A percentile compares a stretch with the other conserved stretches of the same genome.
Evolutionary conservation across 30 jellyfish, hydroid and myxozoan species (phyloP).

Genomic region (Rhopilema esculentum): DNA sequence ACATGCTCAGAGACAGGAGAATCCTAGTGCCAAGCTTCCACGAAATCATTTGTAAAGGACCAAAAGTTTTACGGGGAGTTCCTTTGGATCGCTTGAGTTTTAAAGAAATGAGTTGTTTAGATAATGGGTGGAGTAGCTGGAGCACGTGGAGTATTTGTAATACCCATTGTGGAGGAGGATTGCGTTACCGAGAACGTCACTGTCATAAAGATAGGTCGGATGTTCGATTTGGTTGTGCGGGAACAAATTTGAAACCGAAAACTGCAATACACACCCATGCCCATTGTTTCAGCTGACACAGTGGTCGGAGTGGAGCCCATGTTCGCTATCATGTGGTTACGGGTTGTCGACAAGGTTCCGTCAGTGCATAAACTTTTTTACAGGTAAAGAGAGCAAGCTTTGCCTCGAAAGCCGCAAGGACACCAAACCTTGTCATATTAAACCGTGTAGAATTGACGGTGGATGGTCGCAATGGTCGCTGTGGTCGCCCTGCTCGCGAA

Average conservation of each 20-base stretch:
- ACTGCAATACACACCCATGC: slow-evolving; percentile 86
- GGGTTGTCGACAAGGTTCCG: slow-evolving; percentile 77
- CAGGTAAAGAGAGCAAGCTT: slow-evolving; percentile 64
- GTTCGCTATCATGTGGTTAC: slow-evolving; percentile 72
- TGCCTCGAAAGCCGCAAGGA: slow-evolving; percentile 82
- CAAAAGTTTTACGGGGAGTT: slow-evolving; percentile 58
- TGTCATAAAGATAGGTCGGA: slow-evolving; percentile 65
- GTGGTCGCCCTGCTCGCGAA: slow-evolving; percentile 91
- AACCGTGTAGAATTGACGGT: slow-evolving; percentile 72
- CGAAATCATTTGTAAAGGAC: slow-evolving; percentile 72
- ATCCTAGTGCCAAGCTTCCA: slow-evolving; percentile 58
- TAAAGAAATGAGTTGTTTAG: slow-evolving; percentile 66
- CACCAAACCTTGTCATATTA: slow-evolving; percentile 50
- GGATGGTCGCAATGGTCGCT: slow-evolving; percentile 94
- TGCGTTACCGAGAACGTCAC: slow-evolving; percentile 81
- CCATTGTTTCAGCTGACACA: slow-evolving; percentile 69
- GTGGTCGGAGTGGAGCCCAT: slow-evolving; percentile 94
- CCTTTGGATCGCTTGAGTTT: slow-evolving; percentile 38
- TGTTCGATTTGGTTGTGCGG: slow-evolving; percentile 83
- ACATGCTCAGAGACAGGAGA: slow-evolving; percentile 29
- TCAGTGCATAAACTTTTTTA: slow-evolving; percentile 80
- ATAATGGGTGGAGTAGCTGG: slow-evolving; percentile 92
- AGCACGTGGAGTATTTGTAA: slow-evolving; percentile 89
- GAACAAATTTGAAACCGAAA: slow-evolving; percentile 65
- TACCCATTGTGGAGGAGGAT: slow-evolving; percentile 90